Percentiles rank a stretch among this genome's conserved stretches.
Conservation (phyloP, 2,888 invertebrate species). For the Tetrapedia diversipes region DNA sequence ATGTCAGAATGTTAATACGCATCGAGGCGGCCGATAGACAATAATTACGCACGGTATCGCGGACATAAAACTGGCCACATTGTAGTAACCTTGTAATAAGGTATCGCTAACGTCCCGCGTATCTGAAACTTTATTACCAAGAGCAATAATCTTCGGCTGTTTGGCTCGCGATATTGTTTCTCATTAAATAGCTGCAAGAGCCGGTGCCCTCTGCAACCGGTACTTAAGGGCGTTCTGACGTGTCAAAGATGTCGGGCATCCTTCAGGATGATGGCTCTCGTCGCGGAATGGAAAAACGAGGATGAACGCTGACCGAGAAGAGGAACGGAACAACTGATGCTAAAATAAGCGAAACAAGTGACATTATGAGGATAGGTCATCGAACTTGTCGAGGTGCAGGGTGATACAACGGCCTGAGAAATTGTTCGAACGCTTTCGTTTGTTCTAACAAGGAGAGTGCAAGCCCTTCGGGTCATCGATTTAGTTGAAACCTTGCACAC, state of each 20-base stretch:
- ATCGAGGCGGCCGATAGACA: constrained; percentile 21
- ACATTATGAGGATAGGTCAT: too few species aligned
- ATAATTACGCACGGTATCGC: constrained; percentile 54
- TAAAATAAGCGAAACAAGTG: too few species aligned
- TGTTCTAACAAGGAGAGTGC: too few species aligned
- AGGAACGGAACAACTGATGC: background rate
- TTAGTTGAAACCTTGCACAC: too few species aligned
- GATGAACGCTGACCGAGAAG: background rate
- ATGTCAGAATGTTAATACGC: constrained; percentile 41
- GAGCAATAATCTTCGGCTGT: constrained; percentile 51
- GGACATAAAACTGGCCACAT: constrained; percentile 44
- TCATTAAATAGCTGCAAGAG: constrained; percentile 49
- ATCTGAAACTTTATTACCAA: constrained; percentile 61
- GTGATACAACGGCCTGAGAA: too few species aligned
- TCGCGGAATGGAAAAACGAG: background rate
- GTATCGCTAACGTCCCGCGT: constrained; percentile 38
- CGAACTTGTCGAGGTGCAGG: too few species aligned
- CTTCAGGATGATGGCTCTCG: background rate
- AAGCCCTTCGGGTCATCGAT: too few species aligned
- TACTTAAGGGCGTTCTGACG: constrained; percentile 19
- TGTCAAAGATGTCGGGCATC: constrained; percentile 33
- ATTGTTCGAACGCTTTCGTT: too few species aligned
- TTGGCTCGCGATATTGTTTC: constrained; percentile 36
- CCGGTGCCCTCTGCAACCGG: background rate
- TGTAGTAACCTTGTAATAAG: constrained; percentile 47